Conservation (phyloP, 1,140 invertebrate genomes). For the Sipha flava region DNA sequence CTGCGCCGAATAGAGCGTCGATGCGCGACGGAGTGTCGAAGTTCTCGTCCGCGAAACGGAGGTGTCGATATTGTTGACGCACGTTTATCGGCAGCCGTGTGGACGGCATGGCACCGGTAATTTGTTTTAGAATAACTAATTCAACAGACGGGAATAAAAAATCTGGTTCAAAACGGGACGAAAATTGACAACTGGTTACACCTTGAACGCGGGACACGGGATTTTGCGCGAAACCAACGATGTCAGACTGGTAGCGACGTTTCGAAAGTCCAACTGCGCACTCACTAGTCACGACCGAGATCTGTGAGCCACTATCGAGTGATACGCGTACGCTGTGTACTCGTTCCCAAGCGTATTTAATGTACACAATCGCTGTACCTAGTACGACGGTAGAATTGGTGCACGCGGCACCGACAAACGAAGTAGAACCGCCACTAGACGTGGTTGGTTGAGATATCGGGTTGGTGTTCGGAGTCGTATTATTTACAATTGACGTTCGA, state of each 20-base stretch:
- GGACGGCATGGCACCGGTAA: not conserved
- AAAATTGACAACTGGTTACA: constrained; percentile 35
- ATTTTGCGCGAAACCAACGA: not conserved
- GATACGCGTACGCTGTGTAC: not conserved
- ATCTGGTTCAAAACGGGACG: constrained; percentile 31
- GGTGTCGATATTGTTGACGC: not conserved
- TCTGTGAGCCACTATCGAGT: not conserved
- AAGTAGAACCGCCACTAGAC: not conserved
- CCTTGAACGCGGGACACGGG: not conserved
- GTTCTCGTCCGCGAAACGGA: not conserved
- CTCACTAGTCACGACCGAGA: not conserved
- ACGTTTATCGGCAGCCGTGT: not conserved
- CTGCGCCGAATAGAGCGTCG: not conserved
- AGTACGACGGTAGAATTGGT: not conserved
- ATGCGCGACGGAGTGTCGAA: not conserved
- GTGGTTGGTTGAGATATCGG: not conserved
- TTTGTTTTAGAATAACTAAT: not conserved
- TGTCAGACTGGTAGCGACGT: not conserved
- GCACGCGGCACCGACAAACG: not conserved
- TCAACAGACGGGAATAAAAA: not conserved
- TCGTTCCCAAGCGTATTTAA: not conserved
- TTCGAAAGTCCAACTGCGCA: not conserved
- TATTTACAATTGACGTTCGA: not conserved
- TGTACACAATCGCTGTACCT: not conserved
- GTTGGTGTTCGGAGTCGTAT: not conserved